phyloP scores from a whole-genome alignment of 2,888 invertebrate genomes.

The Meiosimyza platycephala region DNA sequence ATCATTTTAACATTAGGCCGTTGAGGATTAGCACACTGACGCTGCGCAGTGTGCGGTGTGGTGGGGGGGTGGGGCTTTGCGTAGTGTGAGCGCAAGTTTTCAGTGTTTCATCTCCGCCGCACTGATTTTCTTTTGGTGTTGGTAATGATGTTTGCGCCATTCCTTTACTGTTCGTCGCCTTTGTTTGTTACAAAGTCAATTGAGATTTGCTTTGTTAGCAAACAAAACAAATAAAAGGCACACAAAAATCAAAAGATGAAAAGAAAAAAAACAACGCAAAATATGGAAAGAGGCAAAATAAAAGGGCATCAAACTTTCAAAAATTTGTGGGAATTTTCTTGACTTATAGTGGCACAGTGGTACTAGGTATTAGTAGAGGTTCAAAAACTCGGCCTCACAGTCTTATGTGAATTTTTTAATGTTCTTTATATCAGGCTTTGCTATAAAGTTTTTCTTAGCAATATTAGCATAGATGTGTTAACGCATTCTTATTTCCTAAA shows the following conservation, averaged over 20 bases:
- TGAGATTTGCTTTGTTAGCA: conserved; percentile 6
- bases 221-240: conserved; percentile 12
- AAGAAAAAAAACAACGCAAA: conserved; percentile 4
- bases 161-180: not conserved
- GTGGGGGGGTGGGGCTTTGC: not conserved
- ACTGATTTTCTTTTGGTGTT: not conserved
- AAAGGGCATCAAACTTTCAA: not conserved
- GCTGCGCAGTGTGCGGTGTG: not conserved
- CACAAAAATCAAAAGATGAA: not conserved
- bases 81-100: not conserved
- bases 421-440: too few relatives aligned
- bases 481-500: too few relatives aligned
- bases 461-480: too few relatives aligned
- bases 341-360: too few relatives aligned
- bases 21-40: conserved; percentile 55
- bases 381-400: too few relatives aligned
- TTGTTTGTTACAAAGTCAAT: not conserved
- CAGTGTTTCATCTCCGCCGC: not conserved
- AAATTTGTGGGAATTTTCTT: too few relatives aligned
- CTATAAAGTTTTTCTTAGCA: too few relatives aligned
- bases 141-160: conserved; percentile 16
- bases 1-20: conserved; percentile 62
- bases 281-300: not conserved
- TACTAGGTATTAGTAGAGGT: too few relatives aligned
- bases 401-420: too few relatives aligned